These are phyloP conservation scores for Lordiphosa clarofinis DNA, from an alignment of 1,140 invertebrate species.

Conservation along the genomic window DNA sequence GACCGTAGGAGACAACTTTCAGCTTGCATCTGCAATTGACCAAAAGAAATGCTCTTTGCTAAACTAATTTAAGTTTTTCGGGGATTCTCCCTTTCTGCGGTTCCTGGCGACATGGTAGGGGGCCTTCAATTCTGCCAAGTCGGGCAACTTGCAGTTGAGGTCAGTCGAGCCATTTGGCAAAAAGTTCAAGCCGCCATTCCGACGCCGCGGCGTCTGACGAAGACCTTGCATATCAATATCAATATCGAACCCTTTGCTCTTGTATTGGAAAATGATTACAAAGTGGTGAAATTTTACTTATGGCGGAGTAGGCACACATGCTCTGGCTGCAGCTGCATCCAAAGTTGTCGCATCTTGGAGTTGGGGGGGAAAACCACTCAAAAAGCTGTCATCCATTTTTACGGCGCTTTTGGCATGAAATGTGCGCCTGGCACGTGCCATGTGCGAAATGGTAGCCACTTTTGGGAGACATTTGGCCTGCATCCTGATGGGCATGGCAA, in stretches of 20 bases:
- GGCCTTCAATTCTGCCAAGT: conserved; percentile 17
- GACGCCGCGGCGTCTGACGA: conserved; percentile 35
- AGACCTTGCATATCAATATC: conserved; percentile 44
- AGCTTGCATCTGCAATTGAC: conserved; percentile 25
- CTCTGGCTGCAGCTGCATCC: neutral
- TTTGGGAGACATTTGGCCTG: conserved; percentile 1
- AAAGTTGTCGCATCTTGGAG: neutral
- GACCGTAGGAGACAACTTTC: too few species aligned
- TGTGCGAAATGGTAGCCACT: conserved; percentile 2
- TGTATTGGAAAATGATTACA: conserved; percentile 10
- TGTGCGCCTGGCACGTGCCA: conserved; percentile 32
- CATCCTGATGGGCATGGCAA: neutral
- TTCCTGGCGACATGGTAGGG: conserved; percentile 30
- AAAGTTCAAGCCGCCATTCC: conserved; percentile 31
- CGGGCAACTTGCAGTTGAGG: conserved; percentile 19
- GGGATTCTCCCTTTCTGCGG: neutral
- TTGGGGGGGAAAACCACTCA: conserved; percentile 1
- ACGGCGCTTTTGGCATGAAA: conserved; percentile 55
- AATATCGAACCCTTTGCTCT: neutral
- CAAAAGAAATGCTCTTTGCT: conserved; percentile 8
- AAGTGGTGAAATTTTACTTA: neutral
- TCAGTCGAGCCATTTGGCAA: conserved; percentile 54
- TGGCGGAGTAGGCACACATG: neutral
- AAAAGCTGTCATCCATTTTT: conserved; percentile 30
- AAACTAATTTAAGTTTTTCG: conserved; percentile 48